These are phyloP conservation scores for Phylloscopus collybita DNA, from an alignment of 2,797 vertebrate species.

Conservation along the genomic window DNA sequence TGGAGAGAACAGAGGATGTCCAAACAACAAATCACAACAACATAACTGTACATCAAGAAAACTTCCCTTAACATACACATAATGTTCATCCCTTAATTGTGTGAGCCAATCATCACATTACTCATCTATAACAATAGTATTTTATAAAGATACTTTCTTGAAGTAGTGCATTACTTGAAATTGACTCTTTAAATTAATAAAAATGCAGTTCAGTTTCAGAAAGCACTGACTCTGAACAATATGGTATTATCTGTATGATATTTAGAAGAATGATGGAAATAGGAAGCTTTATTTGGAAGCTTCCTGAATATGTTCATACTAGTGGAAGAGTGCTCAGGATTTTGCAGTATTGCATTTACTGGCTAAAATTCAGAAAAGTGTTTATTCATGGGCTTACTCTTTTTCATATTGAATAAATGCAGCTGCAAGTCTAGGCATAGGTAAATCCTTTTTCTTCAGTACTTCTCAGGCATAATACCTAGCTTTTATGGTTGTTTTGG, in stretches of 20 bases:
- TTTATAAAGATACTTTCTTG: not conserved
- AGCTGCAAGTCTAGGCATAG: not conserved
- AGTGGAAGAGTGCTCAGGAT: not conserved
- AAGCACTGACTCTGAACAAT: not conserved
- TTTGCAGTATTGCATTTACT: not conserved
- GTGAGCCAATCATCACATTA: not conserved
- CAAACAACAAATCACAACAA: not conserved
- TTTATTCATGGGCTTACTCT: not conserved
- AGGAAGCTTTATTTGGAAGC: not conserved
- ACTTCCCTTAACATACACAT: not conserved
- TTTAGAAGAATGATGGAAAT: not conserved
- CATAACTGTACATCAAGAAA: not conserved
- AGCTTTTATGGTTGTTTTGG: not conserved
- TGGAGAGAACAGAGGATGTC: not conserved
- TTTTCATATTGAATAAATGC: not conserved
- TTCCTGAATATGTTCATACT: not conserved
- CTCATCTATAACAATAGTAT: not conserved
- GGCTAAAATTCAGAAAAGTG: not conserved
- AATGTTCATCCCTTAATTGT: not conserved
- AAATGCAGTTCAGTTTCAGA: not conserved
- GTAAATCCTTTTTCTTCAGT: not conserved
- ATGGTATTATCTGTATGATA: not conserved
- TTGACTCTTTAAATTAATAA: not conserved
- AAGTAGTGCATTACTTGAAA: constrained; percentile 31
- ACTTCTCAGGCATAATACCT: not conserved